A percentile compares a stretch with the other conserved stretches of the same genome.
Conservation (phyloP, 2,113 vertebrate species). For the Chloebia gouldiae region DNA sequence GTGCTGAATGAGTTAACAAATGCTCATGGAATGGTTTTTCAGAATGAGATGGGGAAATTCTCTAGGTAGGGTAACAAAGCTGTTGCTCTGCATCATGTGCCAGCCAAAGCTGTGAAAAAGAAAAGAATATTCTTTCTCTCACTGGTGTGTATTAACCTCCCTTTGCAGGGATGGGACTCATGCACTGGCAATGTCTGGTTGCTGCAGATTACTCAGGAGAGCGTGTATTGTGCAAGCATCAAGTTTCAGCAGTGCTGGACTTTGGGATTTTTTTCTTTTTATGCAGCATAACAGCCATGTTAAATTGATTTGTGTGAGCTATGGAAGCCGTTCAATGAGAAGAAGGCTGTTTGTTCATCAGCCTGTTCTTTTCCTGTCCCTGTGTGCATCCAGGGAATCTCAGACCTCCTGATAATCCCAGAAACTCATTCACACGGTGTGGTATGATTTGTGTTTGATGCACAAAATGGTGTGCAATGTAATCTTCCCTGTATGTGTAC, state of each 20-base stretch:
- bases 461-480: background rate
- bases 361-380: background rate
- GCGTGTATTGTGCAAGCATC: background rate
- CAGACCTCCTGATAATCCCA: background rate
- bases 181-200: background rate
- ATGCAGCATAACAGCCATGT: background rate
- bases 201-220: slow-evolving; percentile 4
- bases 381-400: background rate
- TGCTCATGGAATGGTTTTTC: background rate
- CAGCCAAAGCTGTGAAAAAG: background rate
- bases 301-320: slow-evolving; percentile 19
- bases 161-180: background rate
- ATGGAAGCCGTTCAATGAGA: background rate
- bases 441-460: background rate
- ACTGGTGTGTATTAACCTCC: background rate
- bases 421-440: background rate
- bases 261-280: background rate
- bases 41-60: background rate
- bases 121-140: background rate
- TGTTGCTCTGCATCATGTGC: background rate
- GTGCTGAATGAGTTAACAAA: background rate
- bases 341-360: background rate
- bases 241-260: background rate
- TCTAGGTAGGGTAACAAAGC: background rate
- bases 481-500: background rate